Evolutionary conservation across 1,140 invertebrate species (phyloP), one percentile per base, ranked within the genome.

Genomic region (Atta texana): DNA sequence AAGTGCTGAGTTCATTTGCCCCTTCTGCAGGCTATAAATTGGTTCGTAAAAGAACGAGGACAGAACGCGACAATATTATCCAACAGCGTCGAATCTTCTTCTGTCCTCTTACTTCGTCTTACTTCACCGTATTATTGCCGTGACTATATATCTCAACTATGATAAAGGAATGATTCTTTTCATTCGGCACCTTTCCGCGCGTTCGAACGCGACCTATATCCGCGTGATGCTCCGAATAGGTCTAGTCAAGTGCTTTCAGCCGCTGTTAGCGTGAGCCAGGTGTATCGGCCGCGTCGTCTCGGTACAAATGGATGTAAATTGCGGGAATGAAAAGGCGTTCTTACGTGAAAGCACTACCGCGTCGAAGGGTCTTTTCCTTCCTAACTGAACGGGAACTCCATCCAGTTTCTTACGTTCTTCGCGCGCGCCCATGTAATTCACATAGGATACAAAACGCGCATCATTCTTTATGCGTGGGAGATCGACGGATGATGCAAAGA

Each of bases 301-400:
- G 55, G 66, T 89, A 80, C 88, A 90, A 90, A 90, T 90, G 89
- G 89, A 90, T 90, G 89, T 90, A 90, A 90, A 90, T 90, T 90
- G 88, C 89, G 80, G 61, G 89, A 90, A 90, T 90, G 89, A 90
- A 90, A 90, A 90, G 89, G 86, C 75, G 88, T 85, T 90, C 80
- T 61, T 82, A 85, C 75, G 80, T 90, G 86, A 89, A 84, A 89
- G 71, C 88, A 69, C 64, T 89, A 72, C 34, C 84, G 76, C 71
- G 59, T 89, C 84, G 88, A 87, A 87, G 55, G 31, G n/a, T 53
- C 57, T 78, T 76, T 72, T 81, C 51, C 75, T 76, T 44, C 75
- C 24, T 51, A 53, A 34, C 8, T 53, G 53, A 71, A 68, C 53
- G 21, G 78, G 5, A 74, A 44, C 69, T 84, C 69, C 63, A 61